Evolutionary conservation across 2,888 invertebrate species (phyloP).

Genomic region (Sphecodes monilicornis): DNA sequence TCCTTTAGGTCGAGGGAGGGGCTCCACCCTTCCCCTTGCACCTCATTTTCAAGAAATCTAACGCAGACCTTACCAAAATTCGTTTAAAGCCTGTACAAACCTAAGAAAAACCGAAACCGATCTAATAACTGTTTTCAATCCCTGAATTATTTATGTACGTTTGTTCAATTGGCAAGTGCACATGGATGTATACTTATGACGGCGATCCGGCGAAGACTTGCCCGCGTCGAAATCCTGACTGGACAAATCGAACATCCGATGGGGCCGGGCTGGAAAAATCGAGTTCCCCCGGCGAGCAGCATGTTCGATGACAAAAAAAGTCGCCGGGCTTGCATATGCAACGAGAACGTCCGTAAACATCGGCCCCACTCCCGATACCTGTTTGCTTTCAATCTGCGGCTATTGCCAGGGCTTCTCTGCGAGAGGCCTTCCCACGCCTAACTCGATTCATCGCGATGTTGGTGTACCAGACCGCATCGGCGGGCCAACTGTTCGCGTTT

Average conservation of each 20-base stretch:
- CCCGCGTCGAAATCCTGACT: constrained; percentile 22
- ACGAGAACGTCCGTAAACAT: constrained; percentile 59
- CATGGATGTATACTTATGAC: not conserved
- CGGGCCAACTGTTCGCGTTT: constrained; percentile 16
- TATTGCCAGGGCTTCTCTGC: constrained; percentile 50
- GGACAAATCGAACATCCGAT: constrained; percentile 42
- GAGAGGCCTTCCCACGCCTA: constrained; percentile 9
- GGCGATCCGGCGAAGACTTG: not conserved
- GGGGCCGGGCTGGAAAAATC: not conserved
- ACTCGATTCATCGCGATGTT: constrained; percentile 48
- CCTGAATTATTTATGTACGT: not conserved
- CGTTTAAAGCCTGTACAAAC: no score
- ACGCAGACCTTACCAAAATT: no score
- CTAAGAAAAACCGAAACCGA: no score
- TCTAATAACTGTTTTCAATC: no score
- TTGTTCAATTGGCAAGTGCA: not conserved
- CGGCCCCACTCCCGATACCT: constrained; percentile 54
- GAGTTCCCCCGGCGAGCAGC: constrained; percentile 16
- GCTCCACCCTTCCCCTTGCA: no score
- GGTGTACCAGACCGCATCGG: constrained; percentile 9
- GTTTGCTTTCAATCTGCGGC: constrained; percentile 71
- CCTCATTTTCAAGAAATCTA: no score
- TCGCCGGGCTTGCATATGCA: constrained; percentile 52
- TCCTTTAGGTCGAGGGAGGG: no score
- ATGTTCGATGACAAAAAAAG: constrained; percentile 18